Conservation (phyloP, 2,888 invertebrate species). For the Cheilosia pagana region DNA sequence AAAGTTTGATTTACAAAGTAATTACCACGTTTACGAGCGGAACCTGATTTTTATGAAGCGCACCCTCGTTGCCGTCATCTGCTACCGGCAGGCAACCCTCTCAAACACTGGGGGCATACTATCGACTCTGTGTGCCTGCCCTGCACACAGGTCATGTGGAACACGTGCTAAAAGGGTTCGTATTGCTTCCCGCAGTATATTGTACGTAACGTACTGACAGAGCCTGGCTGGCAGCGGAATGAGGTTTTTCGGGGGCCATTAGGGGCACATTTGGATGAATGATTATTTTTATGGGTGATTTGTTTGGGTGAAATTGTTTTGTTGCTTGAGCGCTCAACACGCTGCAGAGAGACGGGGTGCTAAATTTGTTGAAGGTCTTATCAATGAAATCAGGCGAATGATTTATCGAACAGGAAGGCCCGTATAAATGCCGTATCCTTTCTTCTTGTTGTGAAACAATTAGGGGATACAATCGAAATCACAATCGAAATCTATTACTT, state of each 20-base stretch:
- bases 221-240: background rate
- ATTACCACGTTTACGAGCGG: conserved; percentile 69
- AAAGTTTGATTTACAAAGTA: conserved; percentile 73
- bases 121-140: conserved; percentile 14
- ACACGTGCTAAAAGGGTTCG: conserved; percentile 65
- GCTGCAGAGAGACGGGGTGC: background rate
- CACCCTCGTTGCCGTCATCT: conserved; percentile 24
- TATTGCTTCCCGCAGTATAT: conserved; percentile 16
- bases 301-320: conserved; percentile 68
- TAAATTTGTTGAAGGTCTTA: conserved; percentile 44
- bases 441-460: conserved; percentile 27
- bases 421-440: conserved; percentile 15
- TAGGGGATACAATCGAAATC: conserved; percentile 28
- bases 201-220: conserved; percentile 24
- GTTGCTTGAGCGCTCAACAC: conserved; percentile 23
- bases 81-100: background rate
- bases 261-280: conserved; percentile 64
- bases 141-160: conserved; percentile 59
- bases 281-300: conserved; percentile 73
- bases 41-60: conserved; percentile 61
- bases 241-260: conserved; percentile 41
- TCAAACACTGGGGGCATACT: background rate
- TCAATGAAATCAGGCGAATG: conserved; percentile 51
- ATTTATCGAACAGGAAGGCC: conserved; percentile 56
- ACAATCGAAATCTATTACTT: conserved; percentile 14